Evolutionary conservation across 1,140 invertebrate species (phyloP).

Genomic region (Saccostrea cuccullata): DNA sequence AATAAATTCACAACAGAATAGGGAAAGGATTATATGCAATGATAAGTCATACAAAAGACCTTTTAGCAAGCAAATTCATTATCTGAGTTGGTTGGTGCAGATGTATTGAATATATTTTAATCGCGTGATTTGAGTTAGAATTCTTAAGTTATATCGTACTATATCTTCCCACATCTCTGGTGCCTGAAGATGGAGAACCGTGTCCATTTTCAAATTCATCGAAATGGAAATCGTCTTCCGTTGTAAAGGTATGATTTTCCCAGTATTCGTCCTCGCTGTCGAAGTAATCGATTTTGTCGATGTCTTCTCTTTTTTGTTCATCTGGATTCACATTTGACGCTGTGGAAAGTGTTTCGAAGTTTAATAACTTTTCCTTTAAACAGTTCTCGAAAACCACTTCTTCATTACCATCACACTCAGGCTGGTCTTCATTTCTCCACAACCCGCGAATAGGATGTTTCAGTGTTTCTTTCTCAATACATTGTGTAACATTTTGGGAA

Average conservation of each 20-base stretch:
- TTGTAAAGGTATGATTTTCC: not conserved
- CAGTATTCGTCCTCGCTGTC: conserved; percentile 6
- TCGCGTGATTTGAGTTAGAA: no score
- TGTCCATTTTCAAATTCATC: not conserved
- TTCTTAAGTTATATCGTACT: not conserved
- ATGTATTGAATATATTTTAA: no score
- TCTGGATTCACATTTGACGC: not conserved
- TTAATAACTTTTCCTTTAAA: not conserved
- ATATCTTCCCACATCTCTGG: not conserved
- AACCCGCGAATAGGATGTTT: not conserved
- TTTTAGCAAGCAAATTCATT: no score
- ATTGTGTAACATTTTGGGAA: not conserved
- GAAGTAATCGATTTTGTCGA: not conserved
- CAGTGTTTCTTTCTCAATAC: not conserved
- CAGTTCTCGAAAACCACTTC: not conserved
- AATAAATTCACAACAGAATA: not conserved
- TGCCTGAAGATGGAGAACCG: not conserved
- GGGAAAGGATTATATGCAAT: no score
- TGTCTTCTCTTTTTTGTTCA: not conserved
- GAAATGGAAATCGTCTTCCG: not conserved
- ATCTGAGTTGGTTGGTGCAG: no score
- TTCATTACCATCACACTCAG: not conserved
- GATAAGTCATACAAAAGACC: no score
- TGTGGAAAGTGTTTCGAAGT: not conserved
- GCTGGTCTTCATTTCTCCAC: not conserved